These are phyloP conservation scores for Phalacrocorax carbo DNA, from an alignment of 2,113 vertebrate species.

Conservation along the genomic window DNA sequence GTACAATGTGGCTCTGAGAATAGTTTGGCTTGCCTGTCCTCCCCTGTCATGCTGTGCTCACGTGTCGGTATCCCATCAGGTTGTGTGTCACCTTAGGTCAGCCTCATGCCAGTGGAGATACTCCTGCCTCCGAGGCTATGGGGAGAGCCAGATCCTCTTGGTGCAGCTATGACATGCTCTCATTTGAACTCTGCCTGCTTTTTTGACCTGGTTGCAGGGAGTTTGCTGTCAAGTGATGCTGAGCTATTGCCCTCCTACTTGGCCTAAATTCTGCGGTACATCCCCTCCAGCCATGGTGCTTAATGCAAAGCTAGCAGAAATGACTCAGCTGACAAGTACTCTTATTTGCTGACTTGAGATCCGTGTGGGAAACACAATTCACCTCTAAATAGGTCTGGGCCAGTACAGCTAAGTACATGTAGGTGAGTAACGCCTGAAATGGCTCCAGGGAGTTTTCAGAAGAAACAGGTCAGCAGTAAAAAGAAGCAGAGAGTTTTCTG, in stretches of 20 bases:
- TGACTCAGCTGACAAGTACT: constrained; percentile 9
- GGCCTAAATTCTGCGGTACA: neutral
- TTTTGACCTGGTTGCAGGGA: neutral
- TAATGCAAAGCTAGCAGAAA: constrained; percentile 40
- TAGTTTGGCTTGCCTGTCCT: neutral
- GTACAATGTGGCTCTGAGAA: neutral
- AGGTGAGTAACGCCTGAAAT: constrained; percentile 18
- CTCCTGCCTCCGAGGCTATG: neutral
- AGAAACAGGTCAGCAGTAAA: neutral
- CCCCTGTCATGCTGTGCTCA: accelerated
- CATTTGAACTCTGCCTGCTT: neutral
- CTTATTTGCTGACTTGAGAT: constrained; percentile 19
- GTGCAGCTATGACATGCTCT: neutral
- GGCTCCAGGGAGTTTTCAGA: neutral
- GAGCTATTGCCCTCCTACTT: neutral
- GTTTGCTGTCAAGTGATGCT: neutral
- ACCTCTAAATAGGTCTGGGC: constrained; percentile 14
- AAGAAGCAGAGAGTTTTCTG: neutral
- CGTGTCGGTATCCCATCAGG: neutral
- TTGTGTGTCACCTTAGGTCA: neutral
- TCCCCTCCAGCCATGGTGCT: neutral
- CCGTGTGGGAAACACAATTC: neutral
- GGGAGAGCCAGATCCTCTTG: neutral
- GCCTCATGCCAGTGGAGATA: neutral
- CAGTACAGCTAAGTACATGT: neutral